Conservation (phyloP, 35 echinoderm and acorn worm species). For the Patiria miniata region DNA sequence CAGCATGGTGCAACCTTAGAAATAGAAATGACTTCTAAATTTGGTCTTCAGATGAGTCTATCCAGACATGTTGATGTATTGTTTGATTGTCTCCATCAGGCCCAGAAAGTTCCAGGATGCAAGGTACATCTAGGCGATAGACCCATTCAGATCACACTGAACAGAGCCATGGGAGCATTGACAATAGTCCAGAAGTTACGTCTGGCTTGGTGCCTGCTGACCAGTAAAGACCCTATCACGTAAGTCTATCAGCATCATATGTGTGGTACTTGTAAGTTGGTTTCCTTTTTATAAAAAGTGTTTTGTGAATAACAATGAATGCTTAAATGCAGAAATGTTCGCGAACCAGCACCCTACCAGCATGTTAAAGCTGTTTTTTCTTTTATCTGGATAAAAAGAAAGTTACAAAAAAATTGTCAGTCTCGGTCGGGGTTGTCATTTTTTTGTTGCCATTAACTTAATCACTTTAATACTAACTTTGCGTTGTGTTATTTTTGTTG, state of each 20-base stretch:
- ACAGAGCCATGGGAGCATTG: constrained; percentile 88
- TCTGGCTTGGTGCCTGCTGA: constrained; percentile 94
- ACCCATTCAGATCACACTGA: constrained; percentile 93
- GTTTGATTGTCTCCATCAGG: constrained; percentile 30
- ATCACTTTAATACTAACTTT: not conserved
- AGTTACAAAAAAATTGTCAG: not conserved
- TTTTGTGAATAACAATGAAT: no score
- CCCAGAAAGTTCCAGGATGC: constrained; percentile 89
- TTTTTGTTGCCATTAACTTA: not conserved
- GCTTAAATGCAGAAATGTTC: no score
- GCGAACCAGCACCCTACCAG: no score
- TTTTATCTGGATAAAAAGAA: not conserved
- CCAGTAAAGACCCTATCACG: constrained; percentile 96
- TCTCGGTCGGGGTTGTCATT: not conserved
- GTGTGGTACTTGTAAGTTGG: no score
- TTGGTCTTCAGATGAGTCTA: no score
- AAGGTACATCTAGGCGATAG: constrained; percentile 86
- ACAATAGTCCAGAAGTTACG: constrained; percentile 88
- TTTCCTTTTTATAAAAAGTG: no score
- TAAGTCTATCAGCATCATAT: constrained; percentile 47
- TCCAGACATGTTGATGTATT: no score
- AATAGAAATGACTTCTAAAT: not conserved
- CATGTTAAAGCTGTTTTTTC: no score
- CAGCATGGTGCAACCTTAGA: not conserved
- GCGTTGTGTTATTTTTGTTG: constrained; percentile 12